Percentiles rank a stretch among this genome's conserved stretches.
phyloP scores from a whole-genome alignment of 2,113 vertebrate genomes.

The Boleophthalmus pectinirostris region DNA sequence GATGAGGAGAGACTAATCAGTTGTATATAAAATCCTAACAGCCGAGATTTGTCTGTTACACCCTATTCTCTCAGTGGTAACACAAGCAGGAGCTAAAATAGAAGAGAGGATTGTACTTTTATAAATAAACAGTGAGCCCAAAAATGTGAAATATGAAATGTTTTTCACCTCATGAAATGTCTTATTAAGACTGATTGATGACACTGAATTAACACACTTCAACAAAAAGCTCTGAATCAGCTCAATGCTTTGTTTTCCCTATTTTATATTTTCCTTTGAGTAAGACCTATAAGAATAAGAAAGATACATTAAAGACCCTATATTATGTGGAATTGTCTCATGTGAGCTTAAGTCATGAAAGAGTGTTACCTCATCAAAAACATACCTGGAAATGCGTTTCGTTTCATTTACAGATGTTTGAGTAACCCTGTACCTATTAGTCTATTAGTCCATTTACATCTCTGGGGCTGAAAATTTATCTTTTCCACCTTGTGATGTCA shows the following conservation, averaged over 20 bases:
- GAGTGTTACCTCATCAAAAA: no score
- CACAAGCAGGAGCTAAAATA: not conserved
- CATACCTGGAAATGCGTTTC: no score
- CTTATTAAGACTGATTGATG: not conserved
- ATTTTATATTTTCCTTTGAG: not conserved
- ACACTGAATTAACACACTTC: not conserved
- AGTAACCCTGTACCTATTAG: no score
- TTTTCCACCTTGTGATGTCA: no score
- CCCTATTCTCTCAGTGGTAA: not conserved
- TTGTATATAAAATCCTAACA: constrained; percentile 16
- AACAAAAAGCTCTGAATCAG: not conserved
- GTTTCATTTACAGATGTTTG: no score
- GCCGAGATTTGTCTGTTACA: not conserved
- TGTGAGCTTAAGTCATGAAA: no score
- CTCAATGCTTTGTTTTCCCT: not conserved
- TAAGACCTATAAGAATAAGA: not conserved
- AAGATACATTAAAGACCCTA: no score
- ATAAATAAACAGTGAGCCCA: not conserved
- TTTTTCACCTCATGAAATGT: not conserved
- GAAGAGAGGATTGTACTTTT: not conserved
- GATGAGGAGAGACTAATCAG: constrained; percentile 1
- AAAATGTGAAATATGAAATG: not conserved
- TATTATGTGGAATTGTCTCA: no score
- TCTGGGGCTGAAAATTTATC: no score
- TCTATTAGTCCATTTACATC: no score